Evolutionary conservation across 2,888 invertebrate species (phyloP).

Genomic region (Trichacis sp.): DNA sequence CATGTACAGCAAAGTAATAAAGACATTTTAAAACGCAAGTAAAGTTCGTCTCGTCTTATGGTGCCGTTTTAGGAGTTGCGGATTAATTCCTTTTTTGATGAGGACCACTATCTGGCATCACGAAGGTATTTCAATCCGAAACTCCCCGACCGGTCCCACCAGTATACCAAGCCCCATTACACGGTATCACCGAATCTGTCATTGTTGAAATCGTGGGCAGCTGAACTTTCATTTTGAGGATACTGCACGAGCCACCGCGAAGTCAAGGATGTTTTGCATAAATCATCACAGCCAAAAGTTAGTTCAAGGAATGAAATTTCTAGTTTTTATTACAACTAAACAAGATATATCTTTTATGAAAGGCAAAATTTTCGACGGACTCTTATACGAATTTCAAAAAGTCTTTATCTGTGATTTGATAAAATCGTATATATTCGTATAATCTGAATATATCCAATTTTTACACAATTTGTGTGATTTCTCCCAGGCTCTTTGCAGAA

Average conservation of each 20-base stretch:
- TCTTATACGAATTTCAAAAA: no score
- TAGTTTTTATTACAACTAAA: no score
- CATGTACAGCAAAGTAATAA: conserved; percentile 18
- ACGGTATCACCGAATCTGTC: conserved; percentile 51
- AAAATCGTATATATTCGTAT: no score
- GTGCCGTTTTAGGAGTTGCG: conserved; percentile 16
- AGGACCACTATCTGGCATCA: conserved; percentile 30
- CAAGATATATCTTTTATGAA: no score
- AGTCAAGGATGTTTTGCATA: no score
- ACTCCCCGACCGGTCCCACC: conserved; percentile 35
- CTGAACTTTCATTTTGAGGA: conserved; percentile 37
- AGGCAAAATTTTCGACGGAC: no score
- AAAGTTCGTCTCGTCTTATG: conserved; percentile 20
- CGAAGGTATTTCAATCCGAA: conserved; percentile 29
- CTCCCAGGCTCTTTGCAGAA: no score
- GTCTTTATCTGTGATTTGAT: no score
- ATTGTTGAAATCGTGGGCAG: conserved; percentile 47
- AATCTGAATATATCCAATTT: no score
- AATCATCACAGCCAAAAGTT: no score
- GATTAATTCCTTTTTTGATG: conserved; percentile 28
- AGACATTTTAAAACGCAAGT: conserved; percentile 38
- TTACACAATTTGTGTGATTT: no score
- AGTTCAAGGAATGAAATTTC: no score
- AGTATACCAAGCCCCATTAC: conserved; percentile 41
- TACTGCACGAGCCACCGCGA: conserved; percentile 44